Percentiles rank a stretch among this genome's conserved stretches.
These are phyloP conservation scores for Noctua comes DNA, from an alignment of 2,888 invertebrate genomes.

Conservation along the genomic window DNA sequence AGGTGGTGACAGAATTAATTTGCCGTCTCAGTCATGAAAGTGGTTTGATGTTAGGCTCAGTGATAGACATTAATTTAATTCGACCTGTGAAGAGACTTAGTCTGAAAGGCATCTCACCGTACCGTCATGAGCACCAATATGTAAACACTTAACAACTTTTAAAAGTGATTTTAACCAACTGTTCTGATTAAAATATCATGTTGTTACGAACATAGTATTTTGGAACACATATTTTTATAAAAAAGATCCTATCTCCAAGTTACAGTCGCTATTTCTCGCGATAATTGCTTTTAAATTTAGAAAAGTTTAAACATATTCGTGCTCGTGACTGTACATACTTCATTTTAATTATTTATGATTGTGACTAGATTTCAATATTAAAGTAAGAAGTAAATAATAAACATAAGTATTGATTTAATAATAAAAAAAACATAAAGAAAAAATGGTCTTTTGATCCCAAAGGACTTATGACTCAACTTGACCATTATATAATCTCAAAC, in stretches of 20 bases:
- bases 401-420: neutral
- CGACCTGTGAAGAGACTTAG: neutral
- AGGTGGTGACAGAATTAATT: neutral
- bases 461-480: neutral
- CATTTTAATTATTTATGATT: neutral
- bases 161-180: too few relatives aligned
- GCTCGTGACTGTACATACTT: too few relatives aligned
- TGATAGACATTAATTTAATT: constrained; percentile 1
- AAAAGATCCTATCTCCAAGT: too few relatives aligned
- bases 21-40: neutral
- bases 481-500: neutral
- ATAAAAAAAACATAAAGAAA: neutral
- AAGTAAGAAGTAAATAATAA: neutral
- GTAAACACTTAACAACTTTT: too few relatives aligned
- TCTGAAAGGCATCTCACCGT: neutral
- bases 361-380: neutral
- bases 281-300: too few relatives aligned
- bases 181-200: too few relatives aligned
- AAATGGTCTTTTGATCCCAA: neutral
- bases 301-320: too few relatives aligned
- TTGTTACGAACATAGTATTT: too few relatives aligned
- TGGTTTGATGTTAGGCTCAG: neutral
- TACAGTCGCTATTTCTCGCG: too few relatives aligned
- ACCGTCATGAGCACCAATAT: too few relatives aligned
- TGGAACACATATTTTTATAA: too few relatives aligned